Evolutionary conservation across 2,888 invertebrate genomes (phyloP).

Genomic region (Heliconius sara): DNA sequence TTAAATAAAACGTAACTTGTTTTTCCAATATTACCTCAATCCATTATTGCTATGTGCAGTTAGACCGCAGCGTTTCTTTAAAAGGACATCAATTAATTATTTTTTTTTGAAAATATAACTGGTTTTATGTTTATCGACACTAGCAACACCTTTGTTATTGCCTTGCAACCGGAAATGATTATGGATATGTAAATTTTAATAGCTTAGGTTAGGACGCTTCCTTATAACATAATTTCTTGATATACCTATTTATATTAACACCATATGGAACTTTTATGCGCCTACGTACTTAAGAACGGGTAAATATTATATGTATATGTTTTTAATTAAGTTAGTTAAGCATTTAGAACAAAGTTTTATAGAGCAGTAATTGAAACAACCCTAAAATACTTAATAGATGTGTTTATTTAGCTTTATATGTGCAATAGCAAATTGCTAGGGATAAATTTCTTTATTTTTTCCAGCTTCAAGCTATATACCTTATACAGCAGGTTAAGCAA

Average conservation of each 20-base stretch:
- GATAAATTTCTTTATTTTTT: neutral
- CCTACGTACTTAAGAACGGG: neutral
- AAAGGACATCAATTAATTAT: neutral
- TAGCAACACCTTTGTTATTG: neutral
- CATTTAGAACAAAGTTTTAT: neutral
- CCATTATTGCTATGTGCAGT: neutral
- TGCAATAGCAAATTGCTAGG: neutral
- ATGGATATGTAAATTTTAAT: slow-evolving; percentile 16
- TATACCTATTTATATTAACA: neutral
- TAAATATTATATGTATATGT: too few relatives aligned
- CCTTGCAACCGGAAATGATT: slow-evolving; percentile 6
- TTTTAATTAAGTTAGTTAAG: too few relatives aligned
- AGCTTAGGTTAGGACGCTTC: neutral
- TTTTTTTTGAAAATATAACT: neutral
- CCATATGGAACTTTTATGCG: neutral
- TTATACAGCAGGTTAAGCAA: too few relatives aligned
- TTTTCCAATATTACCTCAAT: neutral
- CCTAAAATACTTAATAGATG: neutral
- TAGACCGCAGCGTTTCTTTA: neutral
- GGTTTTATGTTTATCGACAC: neutral
- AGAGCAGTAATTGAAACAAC: neutral
- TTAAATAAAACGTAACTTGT: neutral
- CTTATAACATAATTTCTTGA: neutral
- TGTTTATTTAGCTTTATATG: neutral
- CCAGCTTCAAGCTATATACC: neutral